Conservation (phyloP, 1,140 invertebrate species). For the Pissodes strobi region DNA sequence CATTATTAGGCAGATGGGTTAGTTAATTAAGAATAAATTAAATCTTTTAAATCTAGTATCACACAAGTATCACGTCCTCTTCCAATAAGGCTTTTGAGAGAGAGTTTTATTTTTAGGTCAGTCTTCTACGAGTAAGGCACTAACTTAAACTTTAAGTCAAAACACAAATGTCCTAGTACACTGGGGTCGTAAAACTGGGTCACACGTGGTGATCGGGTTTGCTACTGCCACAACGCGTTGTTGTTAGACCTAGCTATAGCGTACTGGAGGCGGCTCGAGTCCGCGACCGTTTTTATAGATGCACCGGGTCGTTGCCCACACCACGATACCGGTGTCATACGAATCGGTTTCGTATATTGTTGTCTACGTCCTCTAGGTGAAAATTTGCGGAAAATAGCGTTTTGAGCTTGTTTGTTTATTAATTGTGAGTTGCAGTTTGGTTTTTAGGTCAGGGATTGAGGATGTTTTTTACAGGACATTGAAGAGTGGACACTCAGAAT, state of each 20-base stretch:
- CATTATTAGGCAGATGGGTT: slow-evolving; percentile 41
- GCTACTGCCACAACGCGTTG: slow-evolving; percentile 55
- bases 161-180: slow-evolving; percentile 21
- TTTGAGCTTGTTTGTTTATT: slow-evolving; percentile 8
- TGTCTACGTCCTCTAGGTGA: slow-evolving; percentile 31
- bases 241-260: slow-evolving; percentile 54
- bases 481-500: slow-evolving; percentile 2
- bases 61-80: slow-evolving; percentile 46
- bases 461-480: slow-evolving; percentile 16
- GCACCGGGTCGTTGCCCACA: slow-evolving; percentile 30
- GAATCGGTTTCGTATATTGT: slow-evolving; percentile 17
- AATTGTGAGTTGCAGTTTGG: not conserved
- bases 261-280: slow-evolving; percentile 32
- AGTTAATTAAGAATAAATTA: slow-evolving; percentile 29
- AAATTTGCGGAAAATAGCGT: slow-evolving; percentile 34
- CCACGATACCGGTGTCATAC: slow-evolving; percentile 21
- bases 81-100: slow-evolving; percentile 32
- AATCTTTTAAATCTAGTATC: slow-evolving; percentile 42
- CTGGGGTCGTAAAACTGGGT: slow-evolving; percentile 44
- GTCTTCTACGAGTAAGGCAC: slow-evolving; percentile 42
- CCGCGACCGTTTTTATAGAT: slow-evolving; percentile 35
- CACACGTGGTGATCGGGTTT: slow-evolving; percentile 46
- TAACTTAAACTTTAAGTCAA: slow-evolving; percentile 18
- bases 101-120: slow-evolving; percentile 31
- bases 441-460: slow-evolving; percentile 33